Evolutionary conservation across 2,888 invertebrate species (phyloP), one percentile per base, ranked within the genome.

Genomic region (Epistrophella euchroma): DNA sequence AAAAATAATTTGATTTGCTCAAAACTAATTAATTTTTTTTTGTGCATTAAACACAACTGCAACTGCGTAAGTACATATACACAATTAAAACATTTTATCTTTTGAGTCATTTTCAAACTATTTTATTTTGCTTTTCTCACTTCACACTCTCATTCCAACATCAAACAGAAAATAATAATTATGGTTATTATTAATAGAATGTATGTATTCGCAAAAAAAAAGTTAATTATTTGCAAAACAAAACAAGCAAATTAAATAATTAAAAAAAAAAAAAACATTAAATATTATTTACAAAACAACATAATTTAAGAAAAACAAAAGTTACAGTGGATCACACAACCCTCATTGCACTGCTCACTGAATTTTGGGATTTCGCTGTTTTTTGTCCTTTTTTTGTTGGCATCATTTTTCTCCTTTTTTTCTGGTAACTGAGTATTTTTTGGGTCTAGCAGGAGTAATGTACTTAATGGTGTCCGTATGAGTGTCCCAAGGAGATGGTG

Each of bases 331-430:
- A 47, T 74, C 71, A 82, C 77, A 82, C 86, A 71, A 74, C 82
- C 78, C 82, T 86, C 82, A 86, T 82, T 86, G 82, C 77, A 82
- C 77, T 78, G 86, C 72, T 86, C 73, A 78, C 81, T 82, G 82
- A 82, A 74, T 86, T 86, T 86, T 86, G 86, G 82, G 82, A 82
- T 86, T 66, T 82, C 74, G 74, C 74, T 74, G 64, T 86, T 86
- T 50, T 50, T 50, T 15, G 17, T 28, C 9, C n/a, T n/a, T 47
- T 66, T 47, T 47, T 64, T 45, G 28, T 47, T 19, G 13, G 13
- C 9, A 7, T 47, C n/a, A n/a, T 47, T 28, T 32, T 45, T 28
- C 32, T 62, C 25, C 43, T 32, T 64, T 43, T 60, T 80, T 75
- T 52, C 62, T 72, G 71, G 47, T 72, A 58, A 55, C 52, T 85